phyloP scores from a whole-genome alignment of 2,888 invertebrate genomes.

The Glaucopsyche alexis region DNA sequence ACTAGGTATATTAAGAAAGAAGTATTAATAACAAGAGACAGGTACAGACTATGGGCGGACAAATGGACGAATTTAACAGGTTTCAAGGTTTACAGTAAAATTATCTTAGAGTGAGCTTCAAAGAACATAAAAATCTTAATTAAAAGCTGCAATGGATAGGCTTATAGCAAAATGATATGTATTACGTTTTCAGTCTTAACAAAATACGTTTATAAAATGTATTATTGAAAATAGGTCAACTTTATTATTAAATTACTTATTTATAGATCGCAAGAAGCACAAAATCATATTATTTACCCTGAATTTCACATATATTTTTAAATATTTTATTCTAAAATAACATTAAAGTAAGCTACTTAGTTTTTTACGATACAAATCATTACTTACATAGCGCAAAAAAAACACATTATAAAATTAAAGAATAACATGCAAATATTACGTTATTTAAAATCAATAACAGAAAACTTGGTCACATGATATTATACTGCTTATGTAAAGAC shows the following conservation, averaged over 20 bases:
- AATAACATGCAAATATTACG: too few species aligned
- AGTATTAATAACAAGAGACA: not conserved
- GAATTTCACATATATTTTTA: not conserved
- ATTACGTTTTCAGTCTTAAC: constrained; percentile 61
- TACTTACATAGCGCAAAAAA: not conserved
- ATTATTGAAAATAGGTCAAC: constrained; percentile 26
- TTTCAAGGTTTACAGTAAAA: constrained; percentile 34
- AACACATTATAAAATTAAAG: too few species aligned
- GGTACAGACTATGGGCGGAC: constrained; percentile 37
- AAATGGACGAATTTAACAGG: constrained; percentile 40
- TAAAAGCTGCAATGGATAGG: constrained; percentile 36
- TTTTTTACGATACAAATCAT: too few species aligned
- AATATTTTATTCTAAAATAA: too few species aligned
- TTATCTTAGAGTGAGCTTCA: constrained; percentile 32
- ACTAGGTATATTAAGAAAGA: not conserved
- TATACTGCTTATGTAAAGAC: too few species aligned
- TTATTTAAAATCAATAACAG: too few species aligned
- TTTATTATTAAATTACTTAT: not conserved
- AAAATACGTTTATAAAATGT: constrained; percentile 50
- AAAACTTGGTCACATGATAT: too few species aligned
- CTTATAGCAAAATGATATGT: constrained; percentile 63
- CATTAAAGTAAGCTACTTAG: too few species aligned
- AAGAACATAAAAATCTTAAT: constrained; percentile 28
- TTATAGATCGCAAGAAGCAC: constrained; percentile 11
- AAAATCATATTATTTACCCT: constrained; percentile 21